These are phyloP conservation scores for Lethocerus indicus DNA, from an alignment of 1,140 invertebrate species.

Conservation along the genomic window DNA sequence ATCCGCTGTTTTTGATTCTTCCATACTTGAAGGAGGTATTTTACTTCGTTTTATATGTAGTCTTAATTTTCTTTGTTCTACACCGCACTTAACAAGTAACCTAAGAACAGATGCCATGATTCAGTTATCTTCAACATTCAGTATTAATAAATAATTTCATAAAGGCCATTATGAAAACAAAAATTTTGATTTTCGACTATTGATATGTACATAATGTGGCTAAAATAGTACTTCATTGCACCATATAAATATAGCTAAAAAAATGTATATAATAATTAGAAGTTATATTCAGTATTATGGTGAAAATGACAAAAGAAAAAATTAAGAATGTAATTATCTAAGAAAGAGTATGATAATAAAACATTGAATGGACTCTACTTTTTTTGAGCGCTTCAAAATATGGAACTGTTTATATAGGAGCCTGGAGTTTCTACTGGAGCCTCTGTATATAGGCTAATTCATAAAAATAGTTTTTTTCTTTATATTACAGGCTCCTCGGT, in stretches of 20 bases:
- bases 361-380: background rate
- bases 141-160: background rate
- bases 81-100: background rate
- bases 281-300: too few relatives aligned
- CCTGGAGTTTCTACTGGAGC: background rate
- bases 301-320: too few relatives aligned
- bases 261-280: too few relatives aligned
- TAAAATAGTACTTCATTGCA: too few relatives aligned
- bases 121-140: background rate
- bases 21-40: constrained; percentile 32
- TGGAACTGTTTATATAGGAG: background rate
- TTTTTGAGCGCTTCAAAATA: background rate
- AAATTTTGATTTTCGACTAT: background rate
- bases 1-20: constrained; percentile 46
- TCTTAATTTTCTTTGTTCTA: background rate
- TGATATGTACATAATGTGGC: too few relatives aligned
- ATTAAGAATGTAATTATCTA: too few relatives aligned
- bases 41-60: background rate
- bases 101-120: background rate
- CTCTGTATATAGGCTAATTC: background rate
- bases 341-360: background rate
- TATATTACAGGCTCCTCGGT: background rate
- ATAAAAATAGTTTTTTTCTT: background rate
- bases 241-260: too few relatives aligned
- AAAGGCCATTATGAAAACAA: background rate